Conservation (phyloP, 2,797 vertebrate genomes). For the Catostomus latipinnis region DNA sequence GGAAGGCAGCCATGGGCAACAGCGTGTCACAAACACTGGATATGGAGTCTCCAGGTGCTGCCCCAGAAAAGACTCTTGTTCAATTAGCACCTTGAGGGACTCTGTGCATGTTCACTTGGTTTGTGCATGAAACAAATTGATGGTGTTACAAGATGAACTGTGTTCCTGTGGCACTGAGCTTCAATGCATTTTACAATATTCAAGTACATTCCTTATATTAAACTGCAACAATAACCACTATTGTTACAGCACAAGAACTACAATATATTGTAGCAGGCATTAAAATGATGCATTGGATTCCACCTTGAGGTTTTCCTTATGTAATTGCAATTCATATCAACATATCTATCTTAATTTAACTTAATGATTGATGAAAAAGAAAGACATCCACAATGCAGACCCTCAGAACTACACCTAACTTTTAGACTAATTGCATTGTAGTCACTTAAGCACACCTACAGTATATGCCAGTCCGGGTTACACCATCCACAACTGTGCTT, state of each 20-base stretch:
- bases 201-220: neutral
- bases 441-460: conserved; percentile 31
- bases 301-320: neutral
- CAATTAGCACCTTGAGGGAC: conserved; percentile 72
- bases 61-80: conserved; percentile 73
- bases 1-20: conserved; percentile 81
- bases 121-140: conserved; percentile 35
- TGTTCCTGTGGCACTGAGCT: neutral
- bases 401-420: conserved; percentile 45
- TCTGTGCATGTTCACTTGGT: conserved; percentile 58
- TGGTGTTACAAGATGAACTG: conserved; percentile 14
- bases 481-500: conserved; percentile 51
- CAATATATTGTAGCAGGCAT: neutral
- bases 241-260: neutral
- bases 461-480: conserved; percentile 49
- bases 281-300: neutral
- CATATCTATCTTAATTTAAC: conserved; percentile 18
- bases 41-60: conserved; percentile 72
- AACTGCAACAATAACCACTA: neutral
- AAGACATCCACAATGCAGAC: conserved; percentile 39
- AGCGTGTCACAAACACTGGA: conserved; percentile 76
- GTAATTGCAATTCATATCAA: conserved; percentile 32
- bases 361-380: conserved; percentile 28
- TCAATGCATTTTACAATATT: conserved; percentile 4
- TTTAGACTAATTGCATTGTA: conserved; percentile 42